Conservation (phyloP, 2,113 vertebrate species). For the Micromys minutus region DNA sequence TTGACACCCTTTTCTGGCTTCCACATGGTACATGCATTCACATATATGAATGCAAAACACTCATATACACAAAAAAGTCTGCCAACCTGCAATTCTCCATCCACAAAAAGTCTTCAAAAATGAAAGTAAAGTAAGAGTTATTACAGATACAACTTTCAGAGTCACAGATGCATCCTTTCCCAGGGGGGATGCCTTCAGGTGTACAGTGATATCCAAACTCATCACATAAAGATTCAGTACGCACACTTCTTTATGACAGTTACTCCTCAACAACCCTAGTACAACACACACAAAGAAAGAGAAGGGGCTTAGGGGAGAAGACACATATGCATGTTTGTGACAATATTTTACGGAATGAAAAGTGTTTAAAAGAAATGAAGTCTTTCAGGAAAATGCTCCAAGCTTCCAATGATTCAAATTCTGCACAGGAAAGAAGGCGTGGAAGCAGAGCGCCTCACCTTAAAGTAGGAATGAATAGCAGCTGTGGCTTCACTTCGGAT, state of each 20-base stretch:
- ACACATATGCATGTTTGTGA: background rate
- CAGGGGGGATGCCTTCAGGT: background rate
- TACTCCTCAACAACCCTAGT: background rate
- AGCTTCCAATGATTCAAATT: background rate
- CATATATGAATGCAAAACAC: background rate
- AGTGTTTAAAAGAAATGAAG: background rate
- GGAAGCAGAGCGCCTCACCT: conserved; percentile 83
- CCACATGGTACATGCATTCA: background rate
- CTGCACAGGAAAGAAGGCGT: background rate
- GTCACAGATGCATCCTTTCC: background rate
- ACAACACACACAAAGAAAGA: background rate
- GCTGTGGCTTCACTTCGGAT: conserved; percentile 93
- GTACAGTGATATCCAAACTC: background rate
- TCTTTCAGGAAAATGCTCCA: conserved; percentile 6
- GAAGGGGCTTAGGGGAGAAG: background rate
- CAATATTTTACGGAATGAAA: background rate
- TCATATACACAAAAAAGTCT: background rate
- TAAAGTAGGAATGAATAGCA: conserved; percentile 93
- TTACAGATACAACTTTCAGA: background rate
- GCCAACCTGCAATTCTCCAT: background rate
- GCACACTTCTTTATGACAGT: background rate
- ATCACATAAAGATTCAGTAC: background rate
- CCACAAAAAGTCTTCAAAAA: background rate
- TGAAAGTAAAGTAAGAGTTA: background rate
- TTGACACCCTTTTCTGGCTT: background rate